Evolutionary conservation across 1,140 invertebrate species (phyloP), one percentile per base, ranked within the genome.

Genomic region (Zaprionus ornatus): DNA sequence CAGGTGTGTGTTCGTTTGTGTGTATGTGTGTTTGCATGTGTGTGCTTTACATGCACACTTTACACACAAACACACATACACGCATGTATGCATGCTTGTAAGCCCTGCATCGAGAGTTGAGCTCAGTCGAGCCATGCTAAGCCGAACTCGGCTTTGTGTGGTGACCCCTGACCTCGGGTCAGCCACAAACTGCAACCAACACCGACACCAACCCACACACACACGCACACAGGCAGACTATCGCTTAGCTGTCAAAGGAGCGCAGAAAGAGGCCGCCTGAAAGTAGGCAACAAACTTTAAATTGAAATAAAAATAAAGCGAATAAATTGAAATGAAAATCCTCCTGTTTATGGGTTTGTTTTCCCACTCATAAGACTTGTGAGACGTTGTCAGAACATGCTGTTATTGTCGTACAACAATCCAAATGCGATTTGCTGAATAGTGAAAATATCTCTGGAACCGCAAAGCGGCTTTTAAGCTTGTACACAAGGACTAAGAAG

Each of bases 281-380:
- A 81, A 82, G 79, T 82, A 82, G 81, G 80, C 75, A 82, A 71
- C 66, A 66, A 37, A 62, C 40, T 35, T 55, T 23, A 55, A 56
- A 65, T 65, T 19, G 15, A 13, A 12, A 19, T 23, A 50, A 50
- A 4, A 19, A 50, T 10, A 12, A 50, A 45, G n/a, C 40, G 45
- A 12, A 50, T 50, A 50, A 50, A 50, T 50, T 23, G 19, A 23
- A 50, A 50, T 19, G 7, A 13, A 21, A 50, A 50, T 50, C 45
- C 7, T 19, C 19, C 21, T 50, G 45, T 19, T 50, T 50, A 7
- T 19, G 45, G 19, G 12, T 21, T 50, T 50, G 45, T 45, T 45
- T 17, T 45, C 5, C 40, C 9, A 45, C 40, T 6, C 40, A 9
- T 45, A 45, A 45, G 40, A 45, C 40, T 45, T 17, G 40, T n/a